These are phyloP conservation scores for Muricea muricata DNA, from an alignment of 92 coral and sea anemone species.

Conservation along the genomic window DNA sequence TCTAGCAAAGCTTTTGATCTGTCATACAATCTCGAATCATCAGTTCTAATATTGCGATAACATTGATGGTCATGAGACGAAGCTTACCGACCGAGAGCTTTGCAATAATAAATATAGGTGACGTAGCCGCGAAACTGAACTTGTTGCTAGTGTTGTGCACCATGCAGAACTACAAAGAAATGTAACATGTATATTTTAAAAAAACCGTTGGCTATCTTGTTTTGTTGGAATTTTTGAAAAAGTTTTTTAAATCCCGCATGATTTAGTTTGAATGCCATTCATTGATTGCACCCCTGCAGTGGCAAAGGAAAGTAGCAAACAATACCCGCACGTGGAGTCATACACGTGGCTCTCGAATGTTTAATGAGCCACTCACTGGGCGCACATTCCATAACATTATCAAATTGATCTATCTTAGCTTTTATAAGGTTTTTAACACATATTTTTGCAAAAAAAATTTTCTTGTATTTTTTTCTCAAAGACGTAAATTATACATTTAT, in stretches of 20 bases:
- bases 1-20: no score
- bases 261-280: neutral
- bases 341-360: constrained; percentile 37
- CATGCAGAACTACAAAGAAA: no score
- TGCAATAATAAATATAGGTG: no score
- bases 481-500: neutral
- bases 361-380: constrained; percentile 1
- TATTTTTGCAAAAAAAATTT: neutral
- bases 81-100: no score
- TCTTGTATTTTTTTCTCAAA: neutral
- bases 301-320: neutral
- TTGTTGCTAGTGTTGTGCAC: no score
- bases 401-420: neutral
- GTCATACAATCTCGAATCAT: no score
- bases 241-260: no score
- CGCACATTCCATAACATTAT: neutral
- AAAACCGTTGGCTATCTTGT: neutral
- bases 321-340: constrained; percentile 28
- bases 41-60: no score
- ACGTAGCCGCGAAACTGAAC: no score
- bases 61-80: no score
- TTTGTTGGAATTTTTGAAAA: no score
- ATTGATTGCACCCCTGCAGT: neutral
- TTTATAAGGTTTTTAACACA: neutral
- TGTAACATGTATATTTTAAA: neutral